A percentile compares a stretch with the other conserved stretches of the same genome.
Conservation (phyloP, 2,113 vertebrate genomes). For the Solenodon paradoxus region DNA sequence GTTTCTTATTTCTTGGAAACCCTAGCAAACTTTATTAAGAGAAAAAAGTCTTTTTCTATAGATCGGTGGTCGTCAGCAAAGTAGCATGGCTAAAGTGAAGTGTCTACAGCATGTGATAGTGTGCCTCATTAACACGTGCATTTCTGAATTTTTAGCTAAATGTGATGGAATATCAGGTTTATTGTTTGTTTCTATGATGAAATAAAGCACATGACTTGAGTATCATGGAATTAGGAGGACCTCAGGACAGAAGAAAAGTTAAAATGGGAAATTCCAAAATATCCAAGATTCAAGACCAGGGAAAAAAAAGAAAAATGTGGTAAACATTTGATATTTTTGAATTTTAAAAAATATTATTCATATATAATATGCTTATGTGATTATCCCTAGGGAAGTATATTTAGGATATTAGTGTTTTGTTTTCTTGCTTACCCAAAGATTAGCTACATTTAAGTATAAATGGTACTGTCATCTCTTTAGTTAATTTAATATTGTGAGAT, state of each 20-base stretch:
- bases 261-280: slow-evolving; percentile 59
- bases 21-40: slow-evolving; percentile 72
- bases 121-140: slow-evolving; percentile 63
- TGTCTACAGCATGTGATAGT: slow-evolving; percentile 54
- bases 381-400: background rate
- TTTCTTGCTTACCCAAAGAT: slow-evolving; percentile 66
- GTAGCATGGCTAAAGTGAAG: slow-evolving; percentile 59
- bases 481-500: slow-evolving; percentile 66
- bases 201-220: background rate
- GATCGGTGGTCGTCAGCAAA: background rate
- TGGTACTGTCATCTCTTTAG: slow-evolving; percentile 63
- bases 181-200: slow-evolving; percentile 47
- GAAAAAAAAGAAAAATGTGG: background rate
- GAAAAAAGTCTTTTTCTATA: slow-evolving; percentile 33
- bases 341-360: slow-evolving; percentile 44
- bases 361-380: slow-evolving; percentile 35
- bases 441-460: slow-evolving; percentile 61
- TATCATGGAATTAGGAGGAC: slow-evolving; percentile 49
- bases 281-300: background rate
- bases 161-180: slow-evolving; percentile 51
- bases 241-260: slow-evolving; percentile 43
- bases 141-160: slow-evolving; percentile 74
- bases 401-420: slow-evolving; percentile 56
- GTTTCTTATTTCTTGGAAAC: slow-evolving; percentile 79
- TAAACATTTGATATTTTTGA: slow-evolving; percentile 55